Evolutionary conservation across 2,113 vertebrate species (phyloP), one percentile per base, ranked within the genome.

Genomic region (Alosa alosa): DNA sequence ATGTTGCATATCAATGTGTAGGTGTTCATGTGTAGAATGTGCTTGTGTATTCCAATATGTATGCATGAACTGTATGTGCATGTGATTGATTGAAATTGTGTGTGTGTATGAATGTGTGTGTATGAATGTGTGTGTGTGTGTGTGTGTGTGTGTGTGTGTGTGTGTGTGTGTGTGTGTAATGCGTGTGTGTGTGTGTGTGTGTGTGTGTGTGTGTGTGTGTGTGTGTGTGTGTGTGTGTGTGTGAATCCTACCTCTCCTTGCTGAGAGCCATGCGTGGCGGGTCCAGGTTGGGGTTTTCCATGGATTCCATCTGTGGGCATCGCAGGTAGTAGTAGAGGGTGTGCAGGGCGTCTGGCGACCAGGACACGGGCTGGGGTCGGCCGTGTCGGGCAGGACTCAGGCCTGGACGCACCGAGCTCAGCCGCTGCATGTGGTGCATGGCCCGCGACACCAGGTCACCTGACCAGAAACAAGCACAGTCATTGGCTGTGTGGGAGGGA

Each of bases 241-340:
- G 47, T 68, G 9, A n/a, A 18, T 20, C 55, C n/a, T 4, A 99
- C 98, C 98, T 96, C 94, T 99, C 98, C 0, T 98, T 99, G 96
- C 95, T 97, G 81, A 99, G 95, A 36, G 96, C 95, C 97, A 99
- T 99, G 93, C 97, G 95, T 0, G 98, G 98, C 10, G 98, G 98
- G 91, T 99, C 98, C 55, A 99, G 94, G 95, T 99, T 99, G 89
- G 98, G 98, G 90, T 99, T 99, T 94, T 99, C 98, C 98, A 99
- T 98, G 90, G 97, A 99, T 90, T 99, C 98, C 98, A 99, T 99
- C 86, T 99, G 98, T 44, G 98, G 98, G 85, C 98, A 99, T 84
- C 98, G 97, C 41, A 99, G 95, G 95, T 99, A 99, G 93, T 99
- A 99, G 95, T 99, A 99, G 84, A 99, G 97, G 2, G 98, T 99